Base-by-base conservation (phyloP, 1,140 invertebrate genomes). In the Dryas iulia region DNA sequence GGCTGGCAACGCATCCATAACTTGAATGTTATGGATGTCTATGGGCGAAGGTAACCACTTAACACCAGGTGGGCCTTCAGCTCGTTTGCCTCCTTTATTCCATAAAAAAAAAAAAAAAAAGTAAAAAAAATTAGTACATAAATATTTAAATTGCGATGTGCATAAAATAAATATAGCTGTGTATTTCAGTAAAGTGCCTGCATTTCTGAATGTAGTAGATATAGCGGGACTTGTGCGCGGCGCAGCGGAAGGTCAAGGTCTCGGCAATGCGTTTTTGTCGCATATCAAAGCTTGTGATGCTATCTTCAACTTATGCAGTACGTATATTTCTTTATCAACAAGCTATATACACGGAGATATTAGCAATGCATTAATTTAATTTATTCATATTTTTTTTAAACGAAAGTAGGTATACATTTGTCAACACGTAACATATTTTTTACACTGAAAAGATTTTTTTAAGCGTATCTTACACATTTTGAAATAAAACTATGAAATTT, bases 241-340 rank as follows among this genome's bases (percentile, higher is more conserved):
- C 35, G 99, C 99, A 3, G 96, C 98, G 14, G 98, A 99, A 90
- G 99, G 99, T 0, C 98, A 99, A 92, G 99, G 99, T 2, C 92
- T 99, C 14, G 99, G 99, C 81, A 99, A 99, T 92, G 98, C 97
- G 69, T 99, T 99, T 90, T 94, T 99, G 3, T 99, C 98, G 2
- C 98, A 99, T 91, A 99, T 99, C 79, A 98, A 96, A 87, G 98
- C 98, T 6, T 99, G 99, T 89, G 99, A 99, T 92, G 98, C 98
- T n/a, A 96, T 99, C 74, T 99, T 99, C 87, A 98, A 99, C 92
- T 94, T 99, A 65, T 97, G 97, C 82, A 95, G 99, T 98, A 94
- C 96, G 97, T 97, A 64, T n/a, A n/a, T n/a, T n/a, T n/a, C 25
- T 56, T 12, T 56, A 7, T 8, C 11, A 25, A 56, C 4, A 12